Evolutionary conservation across 2,113 vertebrate genomes (phyloP).

Genomic region (Epinephelus fuscoguttatus): DNA sequence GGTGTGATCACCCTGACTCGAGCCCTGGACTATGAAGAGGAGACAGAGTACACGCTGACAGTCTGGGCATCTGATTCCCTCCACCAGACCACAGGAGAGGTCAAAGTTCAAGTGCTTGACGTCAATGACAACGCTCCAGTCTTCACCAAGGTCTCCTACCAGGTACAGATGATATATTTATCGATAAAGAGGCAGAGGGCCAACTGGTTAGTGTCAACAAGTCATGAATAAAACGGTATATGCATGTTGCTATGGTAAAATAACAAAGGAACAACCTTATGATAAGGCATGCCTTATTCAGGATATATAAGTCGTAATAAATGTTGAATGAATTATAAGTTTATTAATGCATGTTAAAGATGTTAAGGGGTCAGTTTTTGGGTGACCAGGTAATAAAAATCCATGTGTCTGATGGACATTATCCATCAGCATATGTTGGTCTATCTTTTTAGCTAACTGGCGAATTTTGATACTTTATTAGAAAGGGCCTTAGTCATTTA

Average conservation of each 20-base stretch:
- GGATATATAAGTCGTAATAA: background rate
- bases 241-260: background rate
- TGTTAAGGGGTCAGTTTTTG: background rate
- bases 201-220: background rate
- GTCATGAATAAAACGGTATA: background rate
- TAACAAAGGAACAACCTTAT: background rate
- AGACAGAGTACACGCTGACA: conserved; percentile 78
- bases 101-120: conserved; percentile 87
- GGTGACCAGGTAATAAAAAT: background rate
- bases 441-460: too few relatives aligned
- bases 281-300: background rate
- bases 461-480: too few relatives aligned
- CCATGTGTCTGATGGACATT: background rate
- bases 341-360: background rate
- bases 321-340: background rate
- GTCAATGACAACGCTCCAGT: conserved; percentile 93
- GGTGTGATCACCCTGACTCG: conserved; percentile 86
- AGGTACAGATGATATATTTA: conserved; percentile 71
- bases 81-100: conserved; percentile 85
- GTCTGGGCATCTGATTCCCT: conserved; percentile 89
- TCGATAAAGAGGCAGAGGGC: background rate
- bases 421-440: too few relatives aligned
- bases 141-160: conserved; percentile 90
- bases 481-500: too few relatives aligned
- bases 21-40: conserved; percentile 90